Evolutionary conservation across 2,113 vertebrate species (phyloP), one percentile per base, ranked within the genome.

Genomic region (Catagonus wagneri): DNA sequence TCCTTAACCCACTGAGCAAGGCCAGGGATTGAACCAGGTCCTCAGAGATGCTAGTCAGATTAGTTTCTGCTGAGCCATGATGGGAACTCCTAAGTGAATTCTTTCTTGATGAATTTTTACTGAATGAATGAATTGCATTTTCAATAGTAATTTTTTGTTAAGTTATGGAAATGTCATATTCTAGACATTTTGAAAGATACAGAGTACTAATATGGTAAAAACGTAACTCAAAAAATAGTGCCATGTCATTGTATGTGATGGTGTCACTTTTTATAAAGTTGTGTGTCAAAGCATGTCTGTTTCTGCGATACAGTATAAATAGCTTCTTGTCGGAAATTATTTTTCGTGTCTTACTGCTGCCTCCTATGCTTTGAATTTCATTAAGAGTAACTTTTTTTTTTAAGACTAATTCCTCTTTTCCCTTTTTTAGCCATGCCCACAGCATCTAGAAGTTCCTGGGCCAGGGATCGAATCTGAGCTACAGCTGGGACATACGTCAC

Each of bases 41-140:
- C 44, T 44, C 44, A 44, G 4, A 8, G 44, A 44, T 44, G 8
- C 44, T 44, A 44, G 44, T 44, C 44, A 44, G 44, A 44, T 44
- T 44, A 44, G 44, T 44, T 44, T 44, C 44, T 8, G 44, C 44
- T 44, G 44, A 44, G 44, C 44, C 44, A 8, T 8, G 8, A 44
- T 6, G 8, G 44, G 44, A 44, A 44, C 44, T 44, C 44, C 44
- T 44, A 44, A 44, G 44, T 44, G 8, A 44, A 44, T 44, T 93
- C 29, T 88, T 86, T 92, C 19, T 76, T 25, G 58, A 1, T 83
- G 52, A 32, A 58, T 83, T 93, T 94, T 91, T 96, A 83, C 89
- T 92, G 39, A 89, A 44, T 89, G 61, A 90, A 71, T 89, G 13
- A 25, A 83, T 85, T 72, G 89, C 61, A 36, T 72, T 66, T 94